Conservation (phyloP, 2,888 invertebrate species). For the Drosophila kuntzei region DNA sequence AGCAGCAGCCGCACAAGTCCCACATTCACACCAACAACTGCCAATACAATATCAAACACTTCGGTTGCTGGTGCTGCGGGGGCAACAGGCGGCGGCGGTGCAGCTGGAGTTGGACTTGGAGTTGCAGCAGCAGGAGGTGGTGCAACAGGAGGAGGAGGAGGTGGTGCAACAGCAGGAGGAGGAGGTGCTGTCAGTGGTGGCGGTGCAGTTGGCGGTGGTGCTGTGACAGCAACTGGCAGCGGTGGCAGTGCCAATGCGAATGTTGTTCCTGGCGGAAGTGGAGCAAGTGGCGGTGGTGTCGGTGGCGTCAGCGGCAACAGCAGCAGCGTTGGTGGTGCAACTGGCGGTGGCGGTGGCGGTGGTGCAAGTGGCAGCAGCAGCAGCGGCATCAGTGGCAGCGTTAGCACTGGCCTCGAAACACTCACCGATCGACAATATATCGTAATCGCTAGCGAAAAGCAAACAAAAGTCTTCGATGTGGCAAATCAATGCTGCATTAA, state of each 20-base stretch:
- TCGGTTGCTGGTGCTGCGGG: conserved; percentile 58
- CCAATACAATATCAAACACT: conserved; percentile 83
- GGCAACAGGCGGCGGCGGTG: conserved; percentile 30
- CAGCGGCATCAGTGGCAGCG: conserved; percentile 83
- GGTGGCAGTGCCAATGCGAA: conserved; percentile 10
- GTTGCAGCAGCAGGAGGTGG: conserved; percentile 28
- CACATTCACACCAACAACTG: conserved; percentile 87
- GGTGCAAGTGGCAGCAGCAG: conserved; percentile 74
- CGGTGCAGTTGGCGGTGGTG: neutral
- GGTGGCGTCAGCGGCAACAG: conserved; percentile 65
- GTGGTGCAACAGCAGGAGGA: conserved; percentile 48
- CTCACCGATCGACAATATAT: conserved; percentile 95
- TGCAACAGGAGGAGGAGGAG: conserved; percentile 11
- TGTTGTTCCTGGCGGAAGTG: conserved; percentile 1
- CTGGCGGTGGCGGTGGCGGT: conserved; percentile 42
- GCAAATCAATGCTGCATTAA: conserved; percentile 98
- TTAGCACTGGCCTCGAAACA: conserved; percentile 84
- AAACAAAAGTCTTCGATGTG: conserved; percentile 96
- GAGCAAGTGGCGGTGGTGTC: conserved; percentile 27
- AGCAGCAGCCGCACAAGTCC: conserved; percentile 92
- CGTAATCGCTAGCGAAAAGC: conserved; percentile 97
- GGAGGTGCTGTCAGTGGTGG: conserved; percentile 43
- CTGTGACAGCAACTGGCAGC: neutral
- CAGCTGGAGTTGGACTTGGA: neutral
- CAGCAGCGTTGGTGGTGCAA: conserved; percentile 17